Evolutionary conservation across 2,797 vertebrate species (phyloP), one percentile per base, ranked within the genome.

Genomic region (Oophaga sylvatica): DNA sequence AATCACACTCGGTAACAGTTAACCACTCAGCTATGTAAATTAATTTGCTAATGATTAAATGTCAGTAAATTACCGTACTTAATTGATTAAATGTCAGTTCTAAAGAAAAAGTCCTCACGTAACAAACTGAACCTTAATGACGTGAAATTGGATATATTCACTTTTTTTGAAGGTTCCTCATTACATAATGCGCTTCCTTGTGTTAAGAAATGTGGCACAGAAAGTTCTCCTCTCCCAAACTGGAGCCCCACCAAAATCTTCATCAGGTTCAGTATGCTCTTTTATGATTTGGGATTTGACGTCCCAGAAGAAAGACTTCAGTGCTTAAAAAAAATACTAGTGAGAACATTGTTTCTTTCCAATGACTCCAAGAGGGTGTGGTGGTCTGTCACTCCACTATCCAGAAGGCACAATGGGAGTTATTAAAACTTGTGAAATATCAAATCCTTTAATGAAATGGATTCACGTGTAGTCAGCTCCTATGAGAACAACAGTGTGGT

Each of bases 171-270:
- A 13, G 35, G 59, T 77, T 26, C 35, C 19, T 48, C 73, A 76
- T 56, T 53, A 53, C 12, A 76, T n/a, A 53, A 76, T 22, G 3
- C 56, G n/a, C 26, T 59, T 86, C 12, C 48, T 53, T 15, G 60
- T 56, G 48, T 59, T 60, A 78, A 60, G 3, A 45, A 26, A 80
- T 22, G 65, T 68, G 62, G 76, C 29, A 79, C 63, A 86, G 26
- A 10, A 57, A 41, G 53, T 60, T 35, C 84, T 80, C 17, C 76
- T 63, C 84, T 59, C 65, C 80, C 59, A 75, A 60, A 62, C 71
- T 76, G 71, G 68, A 84, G 57, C 12, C 20, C 22, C 83, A 77
- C 41, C 53, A 83, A 70, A 56, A 53, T 59, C 80, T 35, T 1
- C 17, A 10, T 22, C 17, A 83, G 29, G 81, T 83, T 59, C 81